These are phyloP conservation scores for Lepus oiostolus DNA, from an alignment of 2,797 vertebrate species.

Conservation along the genomic window DNA sequence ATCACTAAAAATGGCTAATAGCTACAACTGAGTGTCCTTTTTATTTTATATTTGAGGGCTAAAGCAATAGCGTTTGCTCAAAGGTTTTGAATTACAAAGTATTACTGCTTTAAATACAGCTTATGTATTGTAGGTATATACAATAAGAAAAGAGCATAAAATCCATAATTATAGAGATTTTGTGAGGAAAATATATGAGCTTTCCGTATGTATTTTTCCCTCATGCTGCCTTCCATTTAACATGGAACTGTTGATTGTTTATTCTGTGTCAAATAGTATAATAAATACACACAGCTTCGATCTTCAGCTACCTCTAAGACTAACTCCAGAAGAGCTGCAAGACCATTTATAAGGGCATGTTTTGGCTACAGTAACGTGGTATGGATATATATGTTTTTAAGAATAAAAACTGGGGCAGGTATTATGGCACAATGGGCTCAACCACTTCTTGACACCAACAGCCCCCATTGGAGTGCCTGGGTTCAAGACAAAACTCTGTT, in stretches of 20 bases:
- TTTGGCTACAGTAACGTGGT: not conserved
- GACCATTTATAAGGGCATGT: not conserved
- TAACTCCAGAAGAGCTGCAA: not conserved
- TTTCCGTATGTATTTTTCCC: not conserved
- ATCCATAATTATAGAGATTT: not conserved
- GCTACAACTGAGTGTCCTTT: not conserved
- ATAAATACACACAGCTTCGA: not conserved
- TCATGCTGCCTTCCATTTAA: not conserved
- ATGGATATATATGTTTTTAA: no score
- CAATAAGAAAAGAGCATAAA: not conserved
- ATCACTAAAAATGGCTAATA: conserved; percentile 5
- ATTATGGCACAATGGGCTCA: no score
- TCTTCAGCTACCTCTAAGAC: not conserved
- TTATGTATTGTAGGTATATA: not conserved
- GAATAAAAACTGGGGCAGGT: no score
- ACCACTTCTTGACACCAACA: no score
- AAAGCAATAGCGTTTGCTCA: not conserved
- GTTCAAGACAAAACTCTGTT: no score
- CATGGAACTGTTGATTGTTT: not conserved
- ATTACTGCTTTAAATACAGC: not conserved
- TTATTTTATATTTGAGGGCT: conserved; percentile 2
- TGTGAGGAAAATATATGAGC: not conserved
- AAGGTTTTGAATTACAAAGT: not conserved
- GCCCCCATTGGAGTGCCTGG: no score
- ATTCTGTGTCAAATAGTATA: not conserved